Percentiles rank a stretch among this genome's conserved stretches.
Conservation (phyloP, 2,797 vertebrate species). For the Oreochromis mossambicus region DNA sequence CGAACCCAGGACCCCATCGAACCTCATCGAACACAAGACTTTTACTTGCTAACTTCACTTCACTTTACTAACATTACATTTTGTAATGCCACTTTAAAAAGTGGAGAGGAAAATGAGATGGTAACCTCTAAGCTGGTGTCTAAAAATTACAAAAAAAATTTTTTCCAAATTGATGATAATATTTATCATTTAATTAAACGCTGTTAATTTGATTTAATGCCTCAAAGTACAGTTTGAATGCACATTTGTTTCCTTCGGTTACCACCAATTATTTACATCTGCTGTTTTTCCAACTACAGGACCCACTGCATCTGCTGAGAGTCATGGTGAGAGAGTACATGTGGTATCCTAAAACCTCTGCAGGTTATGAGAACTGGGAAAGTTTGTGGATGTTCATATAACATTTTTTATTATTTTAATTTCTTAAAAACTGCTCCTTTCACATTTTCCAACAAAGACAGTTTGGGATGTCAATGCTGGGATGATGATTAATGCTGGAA, state of each 20-base stretch:
- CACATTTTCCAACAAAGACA: accelerated
- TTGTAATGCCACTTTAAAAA: background rate
- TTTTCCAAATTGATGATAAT: accelerated
- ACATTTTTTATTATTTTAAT: background rate
- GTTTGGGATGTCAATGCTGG: background rate
- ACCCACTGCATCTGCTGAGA: background rate
- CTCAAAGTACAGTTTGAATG: background rate
- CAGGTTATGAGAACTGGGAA: background rate
- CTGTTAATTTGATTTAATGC: background rate
- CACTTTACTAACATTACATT: background rate
- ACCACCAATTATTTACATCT: accelerated
- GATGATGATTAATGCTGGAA: background rate
- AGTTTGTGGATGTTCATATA: background rate
- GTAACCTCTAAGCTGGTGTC: background rate
- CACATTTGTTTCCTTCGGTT: accelerated
- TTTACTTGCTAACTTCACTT: background rate
- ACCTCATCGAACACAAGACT: background rate
- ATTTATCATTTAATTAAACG: background rate
- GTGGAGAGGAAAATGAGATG: background rate
- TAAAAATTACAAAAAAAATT: background rate
- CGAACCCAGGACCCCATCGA: background rate
- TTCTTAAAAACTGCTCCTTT: background rate
- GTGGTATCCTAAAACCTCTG: background rate
- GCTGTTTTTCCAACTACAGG: background rate
- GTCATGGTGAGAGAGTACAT: background rate